Evolutionary conservation across 2,113 vertebrate genomes (phyloP).

Genomic region (Bettongia penicillata): DNA sequence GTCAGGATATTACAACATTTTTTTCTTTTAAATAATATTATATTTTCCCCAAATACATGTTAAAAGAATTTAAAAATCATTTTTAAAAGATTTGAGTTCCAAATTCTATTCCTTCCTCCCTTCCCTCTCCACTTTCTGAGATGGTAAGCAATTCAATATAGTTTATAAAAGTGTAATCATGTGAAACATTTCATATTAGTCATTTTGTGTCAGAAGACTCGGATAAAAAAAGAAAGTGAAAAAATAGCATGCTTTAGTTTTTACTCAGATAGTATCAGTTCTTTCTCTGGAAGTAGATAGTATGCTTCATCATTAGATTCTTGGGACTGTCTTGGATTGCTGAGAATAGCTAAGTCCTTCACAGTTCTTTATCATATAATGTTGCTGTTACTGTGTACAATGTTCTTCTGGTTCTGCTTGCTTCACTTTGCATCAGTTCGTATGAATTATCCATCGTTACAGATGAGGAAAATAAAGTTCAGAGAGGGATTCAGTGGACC

Average conservation of each 20-base stretch:
- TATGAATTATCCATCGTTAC: not conserved
- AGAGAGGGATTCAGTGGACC: not conserved
- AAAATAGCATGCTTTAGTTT: not conserved
- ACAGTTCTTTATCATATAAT: not conserved
- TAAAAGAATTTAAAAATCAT: not conserved
- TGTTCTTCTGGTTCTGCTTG: not conserved
- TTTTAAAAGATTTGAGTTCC: not conserved
- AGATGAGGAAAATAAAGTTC: not conserved
- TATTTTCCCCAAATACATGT: not conserved
- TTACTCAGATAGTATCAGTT: not conserved
- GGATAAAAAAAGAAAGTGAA: not conserved
- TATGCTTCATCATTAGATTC: not conserved
- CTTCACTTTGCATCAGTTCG: not conserved
- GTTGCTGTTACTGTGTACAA: not conserved
- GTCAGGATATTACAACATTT: not conserved
- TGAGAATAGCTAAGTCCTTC: not conserved
- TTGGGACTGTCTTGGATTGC: not conserved
- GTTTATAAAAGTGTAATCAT: not conserved
- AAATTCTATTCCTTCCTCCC: not conserved
- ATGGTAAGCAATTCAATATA: not conserved
- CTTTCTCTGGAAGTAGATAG: not conserved
- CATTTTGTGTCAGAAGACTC: not conserved
- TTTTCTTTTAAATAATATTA: not conserved
- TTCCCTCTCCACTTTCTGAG: not conserved
- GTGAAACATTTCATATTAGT: not conserved